These are phyloP conservation scores for Forbesichthys papilliferus DNA, from an alignment of 2,113 vertebrate genomes.

Conservation along the genomic window DNA sequence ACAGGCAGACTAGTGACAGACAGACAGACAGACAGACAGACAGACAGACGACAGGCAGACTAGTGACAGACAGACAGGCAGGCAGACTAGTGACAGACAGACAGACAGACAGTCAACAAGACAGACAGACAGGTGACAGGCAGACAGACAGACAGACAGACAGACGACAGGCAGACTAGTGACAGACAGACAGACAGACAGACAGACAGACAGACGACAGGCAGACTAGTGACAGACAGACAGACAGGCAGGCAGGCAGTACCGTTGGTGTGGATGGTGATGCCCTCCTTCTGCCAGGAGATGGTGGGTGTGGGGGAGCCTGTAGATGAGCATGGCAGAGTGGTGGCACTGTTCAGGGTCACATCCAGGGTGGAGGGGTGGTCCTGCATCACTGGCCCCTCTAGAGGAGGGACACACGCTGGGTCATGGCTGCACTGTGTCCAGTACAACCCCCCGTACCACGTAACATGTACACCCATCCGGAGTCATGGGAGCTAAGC, in stretches of 20 bases:
- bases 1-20: no score
- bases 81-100: no score
- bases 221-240: no score
- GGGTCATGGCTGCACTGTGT: no score
- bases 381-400: slow-evolving; percentile 84
- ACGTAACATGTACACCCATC: no score
- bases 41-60: no score
- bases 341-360: slow-evolving; percentile 84
- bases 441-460: no score
- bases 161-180: no score
- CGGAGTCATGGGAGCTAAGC: no score
- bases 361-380: slow-evolving; percentile 84
- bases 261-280: slow-evolving; percentile 86
- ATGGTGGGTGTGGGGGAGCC: slow-evolving; percentile 88
- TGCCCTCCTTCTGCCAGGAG: slow-evolving; percentile 96
- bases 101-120: no score
- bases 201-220: background rate
- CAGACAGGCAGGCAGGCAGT: background rate
- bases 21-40: no score
- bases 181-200: background rate
- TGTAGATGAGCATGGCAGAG: slow-evolving; percentile 85
- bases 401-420: slow-evolving; percentile 58
- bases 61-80: no score
- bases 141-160: background rate
- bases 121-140: background rate